Percentiles rank a stretch among this genome's conserved stretches.
Conservation (phyloP, 2,888 invertebrate genomes). For the Coecobrya sp. region DNA sequence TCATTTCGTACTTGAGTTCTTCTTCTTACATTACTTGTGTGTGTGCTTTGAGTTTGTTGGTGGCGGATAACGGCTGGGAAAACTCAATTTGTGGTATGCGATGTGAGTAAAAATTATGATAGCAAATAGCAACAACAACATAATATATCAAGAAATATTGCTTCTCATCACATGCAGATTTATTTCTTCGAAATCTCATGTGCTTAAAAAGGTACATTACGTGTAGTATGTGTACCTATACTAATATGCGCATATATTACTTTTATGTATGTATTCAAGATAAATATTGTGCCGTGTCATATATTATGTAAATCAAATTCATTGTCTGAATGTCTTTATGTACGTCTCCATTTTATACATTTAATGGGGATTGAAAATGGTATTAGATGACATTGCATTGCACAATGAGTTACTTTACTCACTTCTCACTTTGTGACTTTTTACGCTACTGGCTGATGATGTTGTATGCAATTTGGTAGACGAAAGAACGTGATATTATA, state of each 20-base stretch:
- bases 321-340: conserved; percentile 4
- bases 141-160: conserved; percentile 65
- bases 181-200: not conserved
- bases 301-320: conserved; percentile 31
- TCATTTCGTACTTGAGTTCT: not conserved
- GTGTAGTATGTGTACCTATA: not conserved
- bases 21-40: not conserved
- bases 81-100: conserved; percentile 63
- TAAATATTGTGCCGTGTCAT: not conserved
- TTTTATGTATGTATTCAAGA: no score
- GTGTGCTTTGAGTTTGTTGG: not conserved
- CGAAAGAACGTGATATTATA: conserved; percentile 45
- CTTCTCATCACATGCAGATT: conserved; percentile 39
- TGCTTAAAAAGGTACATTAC: not conserved
- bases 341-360: not conserved
- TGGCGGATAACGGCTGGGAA: conserved; percentile 71
- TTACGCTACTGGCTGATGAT: conserved; percentile 7
- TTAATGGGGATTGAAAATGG: conserved; percentile 30
- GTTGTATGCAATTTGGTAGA: conserved; percentile 9
- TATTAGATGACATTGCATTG: conserved; percentile 30
- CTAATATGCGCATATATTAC: not conserved
- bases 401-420: not conserved
- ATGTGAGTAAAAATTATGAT: conserved; percentile 41
- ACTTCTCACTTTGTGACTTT: not conserved
- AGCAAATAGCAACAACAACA: conserved; percentile 61